Conservation (phyloP, 1,140 invertebrate genomes). For the Bombyx mandarina region DNA sequence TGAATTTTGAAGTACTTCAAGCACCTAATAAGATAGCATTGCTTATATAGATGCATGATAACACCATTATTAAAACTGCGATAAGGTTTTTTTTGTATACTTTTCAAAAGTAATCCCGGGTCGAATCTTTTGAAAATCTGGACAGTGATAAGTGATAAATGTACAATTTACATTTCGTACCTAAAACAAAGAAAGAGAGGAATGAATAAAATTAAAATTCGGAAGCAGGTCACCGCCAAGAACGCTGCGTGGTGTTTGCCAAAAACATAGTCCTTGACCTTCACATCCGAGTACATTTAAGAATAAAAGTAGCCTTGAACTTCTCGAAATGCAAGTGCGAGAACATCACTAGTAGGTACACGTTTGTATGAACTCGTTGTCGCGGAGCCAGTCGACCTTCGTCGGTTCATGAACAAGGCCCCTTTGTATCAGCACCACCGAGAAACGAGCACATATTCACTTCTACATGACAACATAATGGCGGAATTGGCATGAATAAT, state of each 20-base stretch:
- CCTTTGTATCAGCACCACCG: slow-evolving; percentile 31
- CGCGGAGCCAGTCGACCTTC: slow-evolving; percentile 46
- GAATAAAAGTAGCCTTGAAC: slow-evolving; percentile 63
- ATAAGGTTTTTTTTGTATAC: too few species aligned
- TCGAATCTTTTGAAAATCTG: too few species aligned
- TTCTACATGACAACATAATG: too few species aligned
- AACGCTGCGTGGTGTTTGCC: slow-evolving; percentile 36
- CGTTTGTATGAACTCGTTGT: slow-evolving; percentile 46
- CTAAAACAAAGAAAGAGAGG: too few species aligned
- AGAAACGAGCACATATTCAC: neutral
- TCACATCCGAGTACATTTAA: slow-evolving; percentile 37
- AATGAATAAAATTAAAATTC: slow-evolving; percentile 13
- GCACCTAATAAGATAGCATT: too few species aligned
- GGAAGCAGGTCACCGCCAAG: slow-evolving; percentile 45
- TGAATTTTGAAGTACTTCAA: too few species aligned
- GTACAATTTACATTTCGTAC: too few species aligned
- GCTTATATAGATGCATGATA: too few species aligned
- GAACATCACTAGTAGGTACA: slow-evolving; percentile 28
- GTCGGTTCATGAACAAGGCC: slow-evolving; percentile 57
- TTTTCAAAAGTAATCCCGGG: too few species aligned
- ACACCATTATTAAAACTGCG: too few species aligned
- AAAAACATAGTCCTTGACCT: slow-evolving; percentile 65
- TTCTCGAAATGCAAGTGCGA: slow-evolving; percentile 35
- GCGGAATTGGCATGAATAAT: too few species aligned
- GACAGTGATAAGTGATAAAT: too few species aligned